A percentile compares a stretch with the other conserved stretches of the same genome.
These are phyloP conservation scores for Heliconius eleuchia DNA, from an alignment of 1,140 invertebrate species.

Conservation along the genomic window DNA sequence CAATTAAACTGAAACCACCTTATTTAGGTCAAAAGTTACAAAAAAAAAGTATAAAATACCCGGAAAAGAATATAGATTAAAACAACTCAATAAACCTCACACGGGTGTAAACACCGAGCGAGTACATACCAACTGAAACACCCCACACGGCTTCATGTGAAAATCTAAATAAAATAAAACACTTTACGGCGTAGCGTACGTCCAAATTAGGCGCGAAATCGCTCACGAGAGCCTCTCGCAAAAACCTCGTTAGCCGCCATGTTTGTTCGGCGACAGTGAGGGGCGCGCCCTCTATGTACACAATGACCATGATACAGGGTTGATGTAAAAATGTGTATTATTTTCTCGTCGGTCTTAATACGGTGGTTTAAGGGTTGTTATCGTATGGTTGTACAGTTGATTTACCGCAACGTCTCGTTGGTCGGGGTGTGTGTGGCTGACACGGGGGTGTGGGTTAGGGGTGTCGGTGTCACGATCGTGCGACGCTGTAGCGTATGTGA, in stretches of 20 bases:
- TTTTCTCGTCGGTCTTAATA: conserved; percentile 35
- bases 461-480: conserved; percentile 70
- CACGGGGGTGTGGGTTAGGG: conserved; percentile 71
- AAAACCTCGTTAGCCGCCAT: conserved; percentile 79
- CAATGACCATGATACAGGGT: conserved; percentile 49
- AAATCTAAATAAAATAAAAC: conserved; percentile 63
- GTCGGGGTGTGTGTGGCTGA: conserved; percentile 65
- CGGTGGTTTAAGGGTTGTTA: conserved; percentile 35
- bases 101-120: conserved; percentile 28
- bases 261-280: conserved; percentile 73
- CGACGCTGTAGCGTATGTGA: conserved; percentile 74
- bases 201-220: conserved; percentile 79
- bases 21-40: conserved; percentile 19
- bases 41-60: conserved; percentile 14
- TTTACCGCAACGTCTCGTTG: conserved; percentile 38
- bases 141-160: conserved; percentile 44
- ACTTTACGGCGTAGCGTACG: conserved; percentile 47
- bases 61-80: conserved; percentile 18
- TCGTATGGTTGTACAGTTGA: not conserved
- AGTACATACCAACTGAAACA: conserved; percentile 41
- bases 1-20: not conserved
- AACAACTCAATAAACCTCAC: conserved; percentile 25
- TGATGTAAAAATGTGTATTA: conserved; percentile 35
- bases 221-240: conserved; percentile 72
- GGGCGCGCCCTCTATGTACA: conserved; percentile 77